Percentiles rank a stretch among this genome's conserved stretches.
Evolutionary conservation across 2,797 vertebrate genomes (phyloP).

Genomic region (Chaenodraco wilsoni): DNA sequence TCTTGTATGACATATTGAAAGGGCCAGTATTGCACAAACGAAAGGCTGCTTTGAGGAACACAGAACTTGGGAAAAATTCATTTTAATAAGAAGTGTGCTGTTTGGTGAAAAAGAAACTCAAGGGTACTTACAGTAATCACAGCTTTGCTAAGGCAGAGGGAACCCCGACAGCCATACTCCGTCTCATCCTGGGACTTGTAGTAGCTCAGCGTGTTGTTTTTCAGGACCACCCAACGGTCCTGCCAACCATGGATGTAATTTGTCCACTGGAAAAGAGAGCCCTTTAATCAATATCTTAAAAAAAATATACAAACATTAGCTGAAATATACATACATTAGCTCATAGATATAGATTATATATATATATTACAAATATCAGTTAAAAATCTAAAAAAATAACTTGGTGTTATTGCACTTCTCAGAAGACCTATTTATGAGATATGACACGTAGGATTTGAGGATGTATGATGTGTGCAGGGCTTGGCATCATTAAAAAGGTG

Average conservation of each 20-base stretch:
- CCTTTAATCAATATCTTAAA: background rate
- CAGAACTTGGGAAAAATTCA: background rate
- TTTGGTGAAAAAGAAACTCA: background rate
- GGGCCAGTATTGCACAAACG: slow-evolving; percentile 13
- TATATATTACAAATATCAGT: too few species aligned
- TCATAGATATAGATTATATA: too few species aligned
- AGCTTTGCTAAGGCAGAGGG: slow-evolving; percentile 96
- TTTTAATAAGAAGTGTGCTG: too few species aligned
- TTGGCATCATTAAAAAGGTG: slow-evolving; percentile 67
- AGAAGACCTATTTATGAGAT: background rate
- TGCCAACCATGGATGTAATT: slow-evolving; percentile 99
- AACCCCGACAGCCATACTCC: slow-evolving; percentile 95
- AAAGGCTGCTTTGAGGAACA: background rate
- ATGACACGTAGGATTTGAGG: slow-evolving; percentile 15
- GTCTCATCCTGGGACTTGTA: slow-evolving; percentile 98
- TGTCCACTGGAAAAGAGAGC: slow-evolving; percentile 88
- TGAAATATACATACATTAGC: too few species aligned
- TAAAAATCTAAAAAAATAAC: background rate
- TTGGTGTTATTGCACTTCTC: background rate
- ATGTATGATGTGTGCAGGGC: slow-evolving; percentile 32
- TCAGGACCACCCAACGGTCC: slow-evolving; percentile 97
- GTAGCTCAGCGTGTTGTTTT: slow-evolving; percentile 95
- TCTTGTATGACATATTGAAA: slow-evolving; percentile 24
- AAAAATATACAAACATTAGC: background rate
- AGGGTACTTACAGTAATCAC: slow-evolving; percentile 91